Base-by-base conservation (phyloP, 2,888 invertebrate genomes). In the Platerodrilus igneus region DNA sequence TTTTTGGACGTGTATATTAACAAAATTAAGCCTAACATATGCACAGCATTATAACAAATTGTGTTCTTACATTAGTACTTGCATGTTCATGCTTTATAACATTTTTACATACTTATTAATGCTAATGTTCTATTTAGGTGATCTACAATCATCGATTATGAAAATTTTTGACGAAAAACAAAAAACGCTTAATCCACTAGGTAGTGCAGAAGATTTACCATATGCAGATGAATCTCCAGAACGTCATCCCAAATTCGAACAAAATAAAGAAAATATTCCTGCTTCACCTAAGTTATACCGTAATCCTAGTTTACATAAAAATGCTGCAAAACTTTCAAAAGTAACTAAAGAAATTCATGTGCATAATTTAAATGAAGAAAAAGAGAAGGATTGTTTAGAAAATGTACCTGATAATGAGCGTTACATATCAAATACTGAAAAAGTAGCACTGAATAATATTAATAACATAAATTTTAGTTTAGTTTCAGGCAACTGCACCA, bases 131-230 rank as follows among this genome's bases (percentile, higher is more conserved):
- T n/a, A n/a, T n/a, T n/a, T n/a, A n/a, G 79, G 85, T 63, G 88
- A 89, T 72, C 81, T 90, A 57, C 73, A 90, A 68, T 83, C 85
- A 63, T 78, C 80, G 56, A 79, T 91, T 63, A 90, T 88, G 55
- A 85, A 83, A 62, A 83, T 88, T 43, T 81, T 89, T 69, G 89
- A 90, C 66, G 83, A 85, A 62, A 89, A 89, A 68, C 76, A 87
- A 69, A 79, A 56, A 80, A 81, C 58, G 68, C 83, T 58, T 77
- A 83, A 70, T 43, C 68, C 70, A 41, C 56, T 69, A 35, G 53
- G 66, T 30, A 67, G 67, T 51, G 79, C 79, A 62, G n/a, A n/a
- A n/a, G 79, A 79, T 71, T 79, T 83, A 64, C 83, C 83, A 35
- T 83, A 76, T 69, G 82, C 77, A 52, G 83, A 82, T 65, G 82